Base-by-base conservation (phyloP, 37 sponge, comb jelly and placozoan genomes). In the Beroe ovata region DNA sequence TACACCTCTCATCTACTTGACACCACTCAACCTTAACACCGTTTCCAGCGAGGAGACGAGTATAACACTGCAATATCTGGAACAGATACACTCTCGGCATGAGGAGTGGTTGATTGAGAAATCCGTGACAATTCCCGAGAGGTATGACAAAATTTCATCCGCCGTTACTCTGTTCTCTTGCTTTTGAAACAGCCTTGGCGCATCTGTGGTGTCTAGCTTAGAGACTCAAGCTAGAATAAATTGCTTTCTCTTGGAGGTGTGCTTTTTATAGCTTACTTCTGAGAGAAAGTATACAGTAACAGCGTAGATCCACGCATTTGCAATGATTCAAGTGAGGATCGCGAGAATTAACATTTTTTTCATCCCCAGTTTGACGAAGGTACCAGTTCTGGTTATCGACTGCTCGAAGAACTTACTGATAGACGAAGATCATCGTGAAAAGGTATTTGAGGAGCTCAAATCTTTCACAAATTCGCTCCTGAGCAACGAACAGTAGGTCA, bases 121-220 rank as follows among this genome's bases (percentile, higher is more conserved):
- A 40, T 40, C 84, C 3, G 84, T 77, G 28, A 4, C 26, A 20
- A 77, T 77, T n/a, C 84, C 84, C 0, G 26, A 23, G 4, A 77
- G 84, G 84, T 77, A 11, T 6, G 84, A 11, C 11, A 11, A 47
- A 47, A 47, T 47, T 47, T 6, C 11, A 47, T 62, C 21, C 20
- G 3, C 29, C 21, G 8, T 25, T 4, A 20, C 20, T 25, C 20
- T 25, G 8, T 25, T 20, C 20, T 20, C 29, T 23, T 25, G 84
- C 84, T 77, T 77, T 77, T 77, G 84, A 77, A 77, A 77, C 84
- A 77, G 84, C 84, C 84, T 42, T 42, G 42, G 2, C 33, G 47
- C 54, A 21, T 8, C 16, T 77, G 20, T 25, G 23, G 84, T n/a
- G 38, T 16, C 84, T 23, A 42, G 84, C 42, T 42, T 42, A 77